A percentile compares a stretch with the other conserved stretches of the same genome.
phyloP scores from a whole-genome alignment of 2,797 vertebrate genomes.

The Smutsia gigantea region DNA sequence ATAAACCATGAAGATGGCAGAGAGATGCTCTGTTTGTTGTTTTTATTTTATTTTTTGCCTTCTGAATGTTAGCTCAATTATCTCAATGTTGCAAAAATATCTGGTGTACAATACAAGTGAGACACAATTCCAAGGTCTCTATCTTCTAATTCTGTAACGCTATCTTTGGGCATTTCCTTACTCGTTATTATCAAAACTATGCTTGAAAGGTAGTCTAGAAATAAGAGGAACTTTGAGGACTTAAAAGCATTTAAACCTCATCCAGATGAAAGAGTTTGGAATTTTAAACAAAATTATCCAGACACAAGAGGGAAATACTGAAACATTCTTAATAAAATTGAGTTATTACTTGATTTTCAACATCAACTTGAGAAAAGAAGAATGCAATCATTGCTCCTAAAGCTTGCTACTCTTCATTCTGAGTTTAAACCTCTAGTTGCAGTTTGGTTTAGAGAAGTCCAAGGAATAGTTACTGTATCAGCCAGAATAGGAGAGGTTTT shows the following conservation, averaged over 20 bases:
- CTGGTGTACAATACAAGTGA: neutral
- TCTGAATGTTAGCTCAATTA: neutral
- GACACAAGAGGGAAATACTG: neutral
- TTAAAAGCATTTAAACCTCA: neutral
- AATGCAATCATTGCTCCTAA: neutral
- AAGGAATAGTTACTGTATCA: neutral
- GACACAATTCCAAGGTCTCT: neutral
- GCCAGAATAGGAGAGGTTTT: neutral
- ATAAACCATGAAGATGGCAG: neutral
- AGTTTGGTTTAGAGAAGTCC: neutral
- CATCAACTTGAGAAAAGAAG: constrained; percentile 17
- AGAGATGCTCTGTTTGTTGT: neutral
- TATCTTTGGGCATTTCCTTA: neutral
- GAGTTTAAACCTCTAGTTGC: neutral
- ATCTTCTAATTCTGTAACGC: neutral
- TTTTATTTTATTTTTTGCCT: neutral
- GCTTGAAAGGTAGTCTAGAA: neutral
- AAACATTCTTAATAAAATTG: neutral
- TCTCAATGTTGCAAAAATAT: constrained; percentile 53
- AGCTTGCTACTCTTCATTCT: neutral
- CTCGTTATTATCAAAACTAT: neutral
- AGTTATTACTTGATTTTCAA: constrained; percentile 24
- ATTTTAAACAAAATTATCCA: neutral
- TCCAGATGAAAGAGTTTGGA: neutral
- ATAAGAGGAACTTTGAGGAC: neutral